phyloP scores from a whole-genome alignment of 2,113 vertebrate genomes.

The Accipiter cooperii region DNA sequence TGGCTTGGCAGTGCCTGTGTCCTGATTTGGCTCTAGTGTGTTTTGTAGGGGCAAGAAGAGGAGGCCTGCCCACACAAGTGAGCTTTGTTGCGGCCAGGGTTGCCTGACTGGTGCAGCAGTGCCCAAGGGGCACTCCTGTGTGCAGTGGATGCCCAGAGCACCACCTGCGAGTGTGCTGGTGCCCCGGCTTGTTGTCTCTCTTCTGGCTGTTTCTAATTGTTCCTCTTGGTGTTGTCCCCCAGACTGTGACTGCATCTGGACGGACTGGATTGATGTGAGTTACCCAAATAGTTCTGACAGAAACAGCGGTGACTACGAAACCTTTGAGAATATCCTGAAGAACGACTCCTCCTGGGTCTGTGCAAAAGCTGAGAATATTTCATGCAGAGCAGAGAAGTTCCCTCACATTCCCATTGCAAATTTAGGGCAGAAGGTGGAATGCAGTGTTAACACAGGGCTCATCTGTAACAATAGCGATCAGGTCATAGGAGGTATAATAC shows the following conservation, averaged over 20 bases:
- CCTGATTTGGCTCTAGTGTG: not conserved
- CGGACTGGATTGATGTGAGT: not conserved
- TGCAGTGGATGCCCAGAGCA: not conserved
- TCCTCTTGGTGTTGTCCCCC: accelerated
- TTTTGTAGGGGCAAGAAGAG: not conserved
- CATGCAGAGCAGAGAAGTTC: not conserved
- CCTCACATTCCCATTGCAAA: not conserved
- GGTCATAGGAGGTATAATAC: not conserved
- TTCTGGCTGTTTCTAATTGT: not conserved
- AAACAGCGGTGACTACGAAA: slow-evolving; percentile 6
- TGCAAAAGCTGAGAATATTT: not conserved
- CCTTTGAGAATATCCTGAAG: not conserved
- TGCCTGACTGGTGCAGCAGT: not conserved
- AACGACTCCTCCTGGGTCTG: not conserved
- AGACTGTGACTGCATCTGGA: not conserved
- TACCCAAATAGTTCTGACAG: not conserved
- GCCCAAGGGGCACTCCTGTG: not conserved
- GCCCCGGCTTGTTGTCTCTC: not conserved
- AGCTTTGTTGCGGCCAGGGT: not conserved
- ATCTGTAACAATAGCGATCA: not conserved
- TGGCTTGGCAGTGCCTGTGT: not conserved
- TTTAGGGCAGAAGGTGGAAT: not conserved
- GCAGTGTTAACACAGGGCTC: not conserved
- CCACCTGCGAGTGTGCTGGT: not conserved
- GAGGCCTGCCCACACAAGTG: not conserved